phyloP scores from a whole-genome alignment of 1,140 invertebrate genomes.

The Leptinotarsa texana region DNA sequence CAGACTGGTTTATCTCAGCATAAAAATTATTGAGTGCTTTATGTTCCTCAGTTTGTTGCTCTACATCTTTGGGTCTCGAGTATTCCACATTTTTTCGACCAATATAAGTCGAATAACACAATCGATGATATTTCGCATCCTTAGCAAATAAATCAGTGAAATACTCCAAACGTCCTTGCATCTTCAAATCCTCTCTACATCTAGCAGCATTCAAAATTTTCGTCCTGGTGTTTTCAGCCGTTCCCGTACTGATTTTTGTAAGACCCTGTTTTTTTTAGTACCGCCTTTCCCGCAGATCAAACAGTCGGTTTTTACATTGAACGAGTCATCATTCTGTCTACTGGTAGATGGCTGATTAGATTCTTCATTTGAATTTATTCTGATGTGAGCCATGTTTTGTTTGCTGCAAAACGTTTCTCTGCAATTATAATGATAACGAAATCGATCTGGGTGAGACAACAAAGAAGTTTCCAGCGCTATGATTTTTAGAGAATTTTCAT shows the following conservation, averaged over 20 bases:
- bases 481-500: background rate
- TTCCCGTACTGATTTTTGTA: background rate
- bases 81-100: background rate
- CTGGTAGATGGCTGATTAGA: background rate
- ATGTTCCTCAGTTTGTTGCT: conserved; percentile 1
- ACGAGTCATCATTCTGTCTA: background rate
- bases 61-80: background rate
- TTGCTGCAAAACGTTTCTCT: background rate
- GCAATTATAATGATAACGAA: background rate
- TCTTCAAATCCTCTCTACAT: background rate
- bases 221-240: background rate
- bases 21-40: conserved; percentile 1
- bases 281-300: background rate
- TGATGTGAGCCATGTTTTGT: background rate
- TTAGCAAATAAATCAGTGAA: background rate
- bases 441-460: background rate
- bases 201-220: background rate
- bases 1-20: too few relatives aligned
- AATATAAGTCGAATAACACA: background rate
- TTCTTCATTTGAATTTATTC: background rate
- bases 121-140: conserved; percentile 4
- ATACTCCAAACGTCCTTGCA: background rate
- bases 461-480: background rate
- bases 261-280: background rate
- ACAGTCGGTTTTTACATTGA: background rate